These are phyloP conservation scores for Crypturellus undulatus DNA, from an alignment of 2,113 vertebrate genomes.

Conservation along the genomic window DNA sequence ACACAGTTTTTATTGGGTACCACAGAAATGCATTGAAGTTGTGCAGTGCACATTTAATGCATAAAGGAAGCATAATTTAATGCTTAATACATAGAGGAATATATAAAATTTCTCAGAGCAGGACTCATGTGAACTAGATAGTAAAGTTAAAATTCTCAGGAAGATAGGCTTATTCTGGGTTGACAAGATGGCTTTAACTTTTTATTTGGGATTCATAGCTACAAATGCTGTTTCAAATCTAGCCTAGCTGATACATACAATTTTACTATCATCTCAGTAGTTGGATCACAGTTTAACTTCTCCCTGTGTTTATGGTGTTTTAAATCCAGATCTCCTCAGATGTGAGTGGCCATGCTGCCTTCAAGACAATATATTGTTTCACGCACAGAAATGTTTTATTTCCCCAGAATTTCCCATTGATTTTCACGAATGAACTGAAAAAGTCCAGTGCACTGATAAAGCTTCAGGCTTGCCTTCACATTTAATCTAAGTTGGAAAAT, in stretches of 20 bases:
- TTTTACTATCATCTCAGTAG: neutral
- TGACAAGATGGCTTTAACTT: neutral
- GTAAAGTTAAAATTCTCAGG: neutral
- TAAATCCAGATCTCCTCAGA: conserved; percentile 1
- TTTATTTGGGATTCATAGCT: neutral
- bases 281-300: neutral
- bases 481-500: neutral
- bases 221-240: neutral
- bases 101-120: neutral
- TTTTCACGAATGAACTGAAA: neutral
- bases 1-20: neutral
- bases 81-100: no score
- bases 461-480: neutral
- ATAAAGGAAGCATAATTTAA: neutral
- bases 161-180: neutral
- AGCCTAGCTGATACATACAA: rapidly evolving
- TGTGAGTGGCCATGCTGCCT: neutral
- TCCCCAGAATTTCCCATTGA: conserved; percentile 14
- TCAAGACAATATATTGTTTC: neutral
- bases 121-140: neutral
- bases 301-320: neutral
- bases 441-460: neutral
- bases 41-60: neutral
- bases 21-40: neutral
- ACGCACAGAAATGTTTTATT: neutral